phyloP scores from a whole-genome alignment of 1,140 invertebrate species.

The Dendroctonus valens region DNA sequence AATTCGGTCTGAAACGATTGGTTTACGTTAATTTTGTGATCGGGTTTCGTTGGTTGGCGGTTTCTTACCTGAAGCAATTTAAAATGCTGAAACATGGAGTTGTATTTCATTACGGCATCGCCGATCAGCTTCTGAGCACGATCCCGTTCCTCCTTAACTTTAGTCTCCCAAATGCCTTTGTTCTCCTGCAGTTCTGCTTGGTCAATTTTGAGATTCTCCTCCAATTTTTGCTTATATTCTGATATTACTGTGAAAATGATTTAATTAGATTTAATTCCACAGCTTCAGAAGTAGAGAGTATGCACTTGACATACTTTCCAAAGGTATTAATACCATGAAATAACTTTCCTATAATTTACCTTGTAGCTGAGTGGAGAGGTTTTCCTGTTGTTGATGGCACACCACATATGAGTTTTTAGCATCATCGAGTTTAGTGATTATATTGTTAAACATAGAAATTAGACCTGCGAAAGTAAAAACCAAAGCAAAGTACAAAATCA shows the following conservation, averaged over 20 bases:
- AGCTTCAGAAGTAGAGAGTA: background rate
- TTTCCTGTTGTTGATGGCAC: conserved; percentile 55
- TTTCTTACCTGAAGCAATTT: conserved; percentile 50
- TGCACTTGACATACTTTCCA: background rate
- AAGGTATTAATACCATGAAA: background rate
- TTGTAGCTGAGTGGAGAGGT: conserved; percentile 53
- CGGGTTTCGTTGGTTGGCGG: background rate
- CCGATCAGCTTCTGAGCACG: conserved; percentile 50
- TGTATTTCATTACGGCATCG: conserved; percentile 49
- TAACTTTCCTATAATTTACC: conserved; percentile 45
- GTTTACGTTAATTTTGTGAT: background rate
- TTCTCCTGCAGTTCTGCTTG: conserved; percentile 51
- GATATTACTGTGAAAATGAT: conserved; percentile 46
- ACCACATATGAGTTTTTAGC: conserved; percentile 49
- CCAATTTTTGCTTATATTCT: conserved; percentile 52
- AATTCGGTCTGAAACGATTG: conserved; percentile 39
- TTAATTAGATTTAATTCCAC: conserved; percentile 9
- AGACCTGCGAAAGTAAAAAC: conserved; percentile 52
- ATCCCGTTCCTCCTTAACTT: conserved; percentile 50
- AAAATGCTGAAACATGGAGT: conserved; percentile 52
- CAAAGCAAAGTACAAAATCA: conserved; percentile 52
- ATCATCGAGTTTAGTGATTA: conserved; percentile 54
- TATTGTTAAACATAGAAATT: conserved; percentile 55
- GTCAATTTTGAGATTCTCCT: conserved; percentile 53
- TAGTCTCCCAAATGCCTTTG: conserved; percentile 48